A percentile compares a stretch with the other conserved stretches of the same genome.
Evolutionary conservation across 2,797 vertebrate genomes (phyloP).

Genomic region (Falco novaeseelandiae): DNA sequence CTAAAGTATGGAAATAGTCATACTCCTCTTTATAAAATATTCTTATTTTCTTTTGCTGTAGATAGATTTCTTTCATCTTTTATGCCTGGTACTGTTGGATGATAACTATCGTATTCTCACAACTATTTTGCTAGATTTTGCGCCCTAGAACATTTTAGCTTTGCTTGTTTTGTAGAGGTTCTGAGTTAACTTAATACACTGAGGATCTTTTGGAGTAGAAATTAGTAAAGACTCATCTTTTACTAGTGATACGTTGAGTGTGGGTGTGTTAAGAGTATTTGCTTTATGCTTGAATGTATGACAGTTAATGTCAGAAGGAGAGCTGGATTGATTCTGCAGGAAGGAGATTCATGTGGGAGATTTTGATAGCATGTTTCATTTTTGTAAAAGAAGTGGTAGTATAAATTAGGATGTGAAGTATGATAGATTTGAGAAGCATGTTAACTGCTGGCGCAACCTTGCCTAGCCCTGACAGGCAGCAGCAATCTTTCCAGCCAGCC

Average conservation of each 20-base stretch:
- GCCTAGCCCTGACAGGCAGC: not conserved
- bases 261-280: not conserved
- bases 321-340: not conserved
- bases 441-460: not conserved
- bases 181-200: not conserved
- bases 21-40: not conserved
- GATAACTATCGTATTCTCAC: not conserved
- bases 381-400: not conserved
- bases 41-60: not conserved
- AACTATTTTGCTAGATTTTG: not conserved
- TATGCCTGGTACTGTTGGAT: not conserved
- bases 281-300: not conserved
- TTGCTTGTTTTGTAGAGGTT: not conserved
- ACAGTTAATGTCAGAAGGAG: not conserved
- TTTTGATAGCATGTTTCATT: not conserved
- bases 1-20: not conserved
- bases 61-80: not conserved
- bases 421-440: accelerated
- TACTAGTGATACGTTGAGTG: not conserved
- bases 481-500: not conserved
- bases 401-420: not conserved
- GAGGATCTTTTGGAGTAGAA: not conserved
- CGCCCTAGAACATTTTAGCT: not conserved
- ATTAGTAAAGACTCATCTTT: not conserved
- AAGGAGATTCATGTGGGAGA: not conserved